Percentiles rank a stretch among this genome's conserved stretches.
phyloP scores from a whole-genome alignment of 2,888 invertebrate genomes.

The Anthophora plumipes region DNA sequence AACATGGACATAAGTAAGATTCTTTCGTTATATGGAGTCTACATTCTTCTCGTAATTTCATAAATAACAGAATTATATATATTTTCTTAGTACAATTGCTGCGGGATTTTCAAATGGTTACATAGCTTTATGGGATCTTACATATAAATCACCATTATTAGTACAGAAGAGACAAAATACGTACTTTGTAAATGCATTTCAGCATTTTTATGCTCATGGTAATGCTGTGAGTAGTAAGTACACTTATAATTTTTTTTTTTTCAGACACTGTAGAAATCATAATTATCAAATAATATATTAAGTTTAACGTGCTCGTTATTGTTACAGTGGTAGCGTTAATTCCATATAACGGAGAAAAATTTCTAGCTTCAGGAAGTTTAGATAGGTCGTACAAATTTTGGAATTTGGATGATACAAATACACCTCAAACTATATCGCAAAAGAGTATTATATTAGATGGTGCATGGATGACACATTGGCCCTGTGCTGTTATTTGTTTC shows the following conservation, averaged over 20 bases:
- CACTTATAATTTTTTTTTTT: background rate
- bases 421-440: constrained; percentile 82
- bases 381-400: constrained; percentile 90
- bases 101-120: constrained; percentile 90
- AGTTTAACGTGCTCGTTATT: background rate
- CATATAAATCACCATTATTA: constrained; percentile 86
- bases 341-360: constrained; percentile 87
- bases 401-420: constrained; percentile 87
- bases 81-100: constrained; percentile 84
- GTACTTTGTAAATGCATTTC: constrained; percentile 86
- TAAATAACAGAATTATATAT: constrained; percentile 43
- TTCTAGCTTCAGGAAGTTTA: constrained; percentile 88
- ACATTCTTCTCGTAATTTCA: constrained; percentile 34
- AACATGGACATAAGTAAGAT: constrained; percentile 81
- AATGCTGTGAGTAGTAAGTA: constrained; percentile 87
- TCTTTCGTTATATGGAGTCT: background rate
- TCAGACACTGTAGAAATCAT: background rate
- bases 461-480: constrained; percentile 86
- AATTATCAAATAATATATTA: background rate
- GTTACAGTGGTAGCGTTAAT: constrained; percentile 83
- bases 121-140: constrained; percentile 88
- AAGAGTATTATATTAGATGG: constrained; percentile 85
- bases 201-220: constrained; percentile 87
- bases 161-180: constrained; percentile 82
- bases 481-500: constrained; percentile 82